Evolutionary conservation across 2,888 invertebrate species (phyloP).

Genomic region (Nowickia ferox): DNA sequence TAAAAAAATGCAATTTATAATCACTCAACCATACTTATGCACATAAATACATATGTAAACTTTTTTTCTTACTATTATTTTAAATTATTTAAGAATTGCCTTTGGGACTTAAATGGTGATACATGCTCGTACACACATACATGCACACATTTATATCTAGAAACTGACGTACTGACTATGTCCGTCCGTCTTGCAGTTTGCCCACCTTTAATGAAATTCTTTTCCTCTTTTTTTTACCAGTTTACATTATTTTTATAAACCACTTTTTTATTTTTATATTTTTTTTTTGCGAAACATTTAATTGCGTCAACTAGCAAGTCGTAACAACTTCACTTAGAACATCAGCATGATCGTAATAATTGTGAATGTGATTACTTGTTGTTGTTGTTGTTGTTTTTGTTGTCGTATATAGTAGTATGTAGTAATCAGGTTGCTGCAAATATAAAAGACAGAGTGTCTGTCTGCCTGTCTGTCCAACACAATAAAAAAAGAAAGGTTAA

Average conservation of each 20-base stretch:
- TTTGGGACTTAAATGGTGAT: no score
- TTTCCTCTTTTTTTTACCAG: neutral
- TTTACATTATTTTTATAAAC: slow-evolving; percentile 24
- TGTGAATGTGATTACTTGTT: slow-evolving; percentile 28
- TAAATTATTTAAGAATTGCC: no score
- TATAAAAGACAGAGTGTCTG: neutral
- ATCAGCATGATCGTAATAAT: slow-evolving; percentile 53
- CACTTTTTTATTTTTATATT: slow-evolving; percentile 4
- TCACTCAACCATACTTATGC: no score
- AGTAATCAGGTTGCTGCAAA: slow-evolving; percentile 49
- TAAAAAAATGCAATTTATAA: no score
- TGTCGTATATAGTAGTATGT: slow-evolving; percentile 7
- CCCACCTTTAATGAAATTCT: slow-evolving; percentile 10
- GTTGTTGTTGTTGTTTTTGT: slow-evolving; percentile 25
- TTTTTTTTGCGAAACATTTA: slow-evolving; percentile 35
- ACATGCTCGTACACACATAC: neutral
- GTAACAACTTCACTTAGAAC: slow-evolving; percentile 48
- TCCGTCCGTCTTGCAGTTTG: slow-evolving; percentile 12
- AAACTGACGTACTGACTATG: neutral
- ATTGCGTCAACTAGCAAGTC: slow-evolving; percentile 58
- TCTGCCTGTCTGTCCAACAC: neutral
- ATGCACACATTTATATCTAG: neutral
- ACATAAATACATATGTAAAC: no score
- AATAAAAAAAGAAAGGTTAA: slow-evolving; percentile 34
- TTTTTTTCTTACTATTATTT: no score